phyloP scores from a whole-genome alignment of 2,888 invertebrate species.

The Hypercompe scribonia region DNA sequence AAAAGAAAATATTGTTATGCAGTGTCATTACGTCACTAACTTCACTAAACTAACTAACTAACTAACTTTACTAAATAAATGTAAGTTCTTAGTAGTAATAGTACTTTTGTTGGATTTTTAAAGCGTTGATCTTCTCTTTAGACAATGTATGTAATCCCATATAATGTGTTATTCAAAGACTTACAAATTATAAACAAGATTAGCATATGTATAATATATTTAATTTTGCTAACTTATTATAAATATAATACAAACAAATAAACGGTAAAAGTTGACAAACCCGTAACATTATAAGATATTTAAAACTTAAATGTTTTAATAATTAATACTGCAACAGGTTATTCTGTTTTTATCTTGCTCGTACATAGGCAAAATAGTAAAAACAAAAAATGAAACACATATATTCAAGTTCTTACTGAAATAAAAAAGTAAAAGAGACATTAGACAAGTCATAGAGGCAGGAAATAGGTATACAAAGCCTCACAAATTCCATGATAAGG shows the following conservation, averaged over 20 bases:
- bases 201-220: too few species aligned
- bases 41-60: too few species aligned
- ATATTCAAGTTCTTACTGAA: conserved; percentile 6
- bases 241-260: not conserved
- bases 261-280: not conserved
- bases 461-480: conserved; percentile 3
- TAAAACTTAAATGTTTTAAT: too few species aligned
- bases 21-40: not conserved
- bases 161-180: not conserved
- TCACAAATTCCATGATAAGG: conserved; percentile 20
- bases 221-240: too few species aligned
- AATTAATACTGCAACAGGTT: not conserved
- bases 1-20: not conserved
- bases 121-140: not conserved
- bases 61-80: not conserved
- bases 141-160: not conserved
- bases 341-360: not conserved
- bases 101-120: too few species aligned
- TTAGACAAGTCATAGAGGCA: conserved; percentile 13
- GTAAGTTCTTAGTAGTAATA: too few species aligned
- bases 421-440: conserved; percentile 15
- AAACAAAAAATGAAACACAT: not conserved
- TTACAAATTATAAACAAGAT: too few species aligned
- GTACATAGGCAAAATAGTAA: not conserved
- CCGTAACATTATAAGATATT: not conserved